Evolutionary conservation across 2,888 invertebrate genomes (phyloP).

Genomic region (Cosmia trapezina): DNA sequence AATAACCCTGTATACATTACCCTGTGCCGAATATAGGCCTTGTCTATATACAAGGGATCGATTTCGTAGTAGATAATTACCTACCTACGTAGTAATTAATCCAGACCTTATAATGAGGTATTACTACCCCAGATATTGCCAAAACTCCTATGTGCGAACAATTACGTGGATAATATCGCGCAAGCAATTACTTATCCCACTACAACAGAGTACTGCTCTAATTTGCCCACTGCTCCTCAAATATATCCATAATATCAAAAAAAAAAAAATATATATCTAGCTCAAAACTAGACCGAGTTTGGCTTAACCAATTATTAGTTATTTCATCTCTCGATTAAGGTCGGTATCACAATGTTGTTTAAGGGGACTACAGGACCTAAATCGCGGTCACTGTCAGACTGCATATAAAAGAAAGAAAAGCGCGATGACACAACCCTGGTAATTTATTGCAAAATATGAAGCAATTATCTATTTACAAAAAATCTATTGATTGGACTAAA

Average conservation of each 20-base stretch:
- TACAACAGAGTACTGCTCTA: conserved; percentile 5
- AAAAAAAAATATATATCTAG: no score
- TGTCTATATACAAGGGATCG: background rate
- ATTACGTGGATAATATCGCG: conserved; percentile 1
- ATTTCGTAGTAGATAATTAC: conserved; percentile 3
- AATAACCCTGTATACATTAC: no score
- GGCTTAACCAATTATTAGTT: conserved; percentile 37
- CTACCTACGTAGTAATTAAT: conserved; percentile 1
- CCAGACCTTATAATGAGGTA: conserved; percentile 9
- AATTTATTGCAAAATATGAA: no score
- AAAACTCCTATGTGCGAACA: background rate
- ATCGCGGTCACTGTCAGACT: no score
- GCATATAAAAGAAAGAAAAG: no score
- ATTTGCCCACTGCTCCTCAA: conserved; percentile 15
- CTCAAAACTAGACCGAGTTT: conserved; percentile 43
- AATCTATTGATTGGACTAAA: no score
- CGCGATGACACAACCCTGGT: no score
- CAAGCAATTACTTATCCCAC: conserved; percentile 10
- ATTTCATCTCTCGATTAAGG: conserved; percentile 46
- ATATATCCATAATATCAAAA: no score
- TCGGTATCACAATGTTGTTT: conserved; percentile 4
- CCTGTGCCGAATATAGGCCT: background rate
- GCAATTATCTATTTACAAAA: no score
- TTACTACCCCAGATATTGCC: background rate
- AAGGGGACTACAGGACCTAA: no score